Evolutionary conservation across 2,113 vertebrate genomes (phyloP).

Genomic region (Podocnemis expansa): DNA sequence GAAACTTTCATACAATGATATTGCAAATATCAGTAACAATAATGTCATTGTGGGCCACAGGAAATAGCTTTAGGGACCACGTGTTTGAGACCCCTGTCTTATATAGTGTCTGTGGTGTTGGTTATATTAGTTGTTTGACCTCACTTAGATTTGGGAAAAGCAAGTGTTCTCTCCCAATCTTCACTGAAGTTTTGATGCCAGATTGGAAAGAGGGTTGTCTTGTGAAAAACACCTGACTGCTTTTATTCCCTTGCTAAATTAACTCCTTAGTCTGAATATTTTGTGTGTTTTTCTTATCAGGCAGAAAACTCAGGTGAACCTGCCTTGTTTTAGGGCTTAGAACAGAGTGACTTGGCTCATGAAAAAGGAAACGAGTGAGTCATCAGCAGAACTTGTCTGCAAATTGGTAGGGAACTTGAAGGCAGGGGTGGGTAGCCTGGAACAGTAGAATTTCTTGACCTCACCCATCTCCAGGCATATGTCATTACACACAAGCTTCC

Average conservation of each 20-base stretch:
- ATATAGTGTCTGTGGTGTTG: rapidly evolving
- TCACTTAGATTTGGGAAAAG: background rate
- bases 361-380: constrained; percentile 76
- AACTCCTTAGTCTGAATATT: background rate
- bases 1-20: no score
- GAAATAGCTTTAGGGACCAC: no score
- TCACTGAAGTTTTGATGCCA: background rate
- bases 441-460: constrained; percentile 65
- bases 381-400: constrained; percentile 68
- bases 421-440: constrained; percentile 60
- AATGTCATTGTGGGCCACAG: no score
- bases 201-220: background rate
- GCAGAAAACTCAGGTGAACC: constrained; percentile 46
- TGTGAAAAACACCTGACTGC: background rate
- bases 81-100: no score
- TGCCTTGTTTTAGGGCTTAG: background rate
- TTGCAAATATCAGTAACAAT: no score
- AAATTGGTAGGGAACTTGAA: constrained; percentile 58
- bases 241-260: background rate
- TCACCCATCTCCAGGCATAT: constrained; percentile 64
- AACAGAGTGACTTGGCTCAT: constrained; percentile 14
- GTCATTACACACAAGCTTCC: constrained; percentile 55
- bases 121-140: background rate
- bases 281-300: background rate
- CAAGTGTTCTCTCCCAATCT: background rate